Evolutionary conservation across 2,888 invertebrate genomes (phyloP), one percentile per base, ranked within the genome.

Genomic region (Podotricha telesiphe): DNA sequence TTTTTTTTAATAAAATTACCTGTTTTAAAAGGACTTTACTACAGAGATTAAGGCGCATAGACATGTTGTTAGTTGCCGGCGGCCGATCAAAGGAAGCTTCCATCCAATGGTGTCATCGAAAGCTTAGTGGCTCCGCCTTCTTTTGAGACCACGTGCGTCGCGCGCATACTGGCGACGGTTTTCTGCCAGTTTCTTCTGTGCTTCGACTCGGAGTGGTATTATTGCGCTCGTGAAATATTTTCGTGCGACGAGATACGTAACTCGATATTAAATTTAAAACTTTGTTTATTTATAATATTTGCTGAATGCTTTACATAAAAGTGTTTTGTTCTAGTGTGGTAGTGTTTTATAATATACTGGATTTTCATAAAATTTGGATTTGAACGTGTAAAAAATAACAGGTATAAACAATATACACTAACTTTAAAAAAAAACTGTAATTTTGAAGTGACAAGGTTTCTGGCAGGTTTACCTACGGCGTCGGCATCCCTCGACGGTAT

Each of bases 11-110:
- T 91, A 87, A 91, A 89, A 91, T 92, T 92, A 92, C 92, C 89
- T 91, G 91, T 91, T 92, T 92, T 92, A 91, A 92, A 91, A 91
- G 91, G 87, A 92, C 86, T 87, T 89, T 90, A 91, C 89, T 92
- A 89, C 89, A 83, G 91, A 92, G 92, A 92, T 93, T 93, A 92
- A 92, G 91, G 89, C 88, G 83, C 86, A 88, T 84, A 88, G 87
- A 86, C 86, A 90, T 86, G 87, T 92, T 88, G 91, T 91, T 91
- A 92, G 91, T 87, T 84, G 89, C 86, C 88, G 89, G 86, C 91
- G 87, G 82, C 83, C 83, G 91, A 91, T 92, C 93, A 92, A 93
- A 93, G 91, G 82, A 79, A 75, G 74, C 68, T 76, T 72, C 77
- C 70, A 76, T 74, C 93, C 91, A 92, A 93, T 91, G 74, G 79